These are phyloP conservation scores for Agraylea sexmaculata DNA, from an alignment of 1,140 invertebrate genomes.

Conservation along the genomic window DNA sequence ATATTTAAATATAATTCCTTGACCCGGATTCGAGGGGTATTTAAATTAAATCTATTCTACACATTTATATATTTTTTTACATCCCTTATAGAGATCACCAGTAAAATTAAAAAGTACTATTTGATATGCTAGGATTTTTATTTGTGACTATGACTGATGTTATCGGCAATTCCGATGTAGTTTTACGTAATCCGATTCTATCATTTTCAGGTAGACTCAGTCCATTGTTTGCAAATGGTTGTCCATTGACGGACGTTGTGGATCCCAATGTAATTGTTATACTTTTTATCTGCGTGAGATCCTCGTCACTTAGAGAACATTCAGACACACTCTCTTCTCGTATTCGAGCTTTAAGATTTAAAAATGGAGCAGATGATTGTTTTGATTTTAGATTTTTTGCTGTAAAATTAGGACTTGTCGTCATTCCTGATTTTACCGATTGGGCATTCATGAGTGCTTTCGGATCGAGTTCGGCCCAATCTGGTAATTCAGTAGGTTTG, in stretches of 20 bases:
- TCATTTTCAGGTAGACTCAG: conserved; percentile 7
- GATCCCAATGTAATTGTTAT: conserved; percentile 20
- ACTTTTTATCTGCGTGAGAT: conserved; percentile 21
- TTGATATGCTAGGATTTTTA: conserved; percentile 18
- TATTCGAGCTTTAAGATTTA: conserved; percentile 19
- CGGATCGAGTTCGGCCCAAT: conserved; percentile 17
- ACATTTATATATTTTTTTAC: neutral
- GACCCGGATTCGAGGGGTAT: conserved; percentile 1
- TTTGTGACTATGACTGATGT: conserved; percentile 9
- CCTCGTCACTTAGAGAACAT: conserved; percentile 23
- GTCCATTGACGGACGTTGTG: conserved; percentile 15
- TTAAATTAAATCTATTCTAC: conserved; percentile 3
- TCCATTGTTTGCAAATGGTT: conserved; percentile 11
- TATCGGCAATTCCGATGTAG: conserved; percentile 13
- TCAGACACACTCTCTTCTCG: conserved; percentile 23
- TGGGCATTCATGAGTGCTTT: conserved; percentile 17
- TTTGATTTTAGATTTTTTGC: conserved; percentile 9
- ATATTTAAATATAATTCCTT: conserved; percentile 1
- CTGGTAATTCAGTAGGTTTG: conserved; percentile 5
- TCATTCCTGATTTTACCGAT: conserved; percentile 15
- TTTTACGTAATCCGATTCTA: conserved; percentile 11
- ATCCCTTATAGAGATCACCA: neutral
- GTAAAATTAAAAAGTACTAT: conserved; percentile 14
- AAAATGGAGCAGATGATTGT: conserved; percentile 11
- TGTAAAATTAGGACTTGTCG: conserved; percentile 10